Conservation (phyloP, 2,888 invertebrate genomes). For the Deilephila elpenor region DNA sequence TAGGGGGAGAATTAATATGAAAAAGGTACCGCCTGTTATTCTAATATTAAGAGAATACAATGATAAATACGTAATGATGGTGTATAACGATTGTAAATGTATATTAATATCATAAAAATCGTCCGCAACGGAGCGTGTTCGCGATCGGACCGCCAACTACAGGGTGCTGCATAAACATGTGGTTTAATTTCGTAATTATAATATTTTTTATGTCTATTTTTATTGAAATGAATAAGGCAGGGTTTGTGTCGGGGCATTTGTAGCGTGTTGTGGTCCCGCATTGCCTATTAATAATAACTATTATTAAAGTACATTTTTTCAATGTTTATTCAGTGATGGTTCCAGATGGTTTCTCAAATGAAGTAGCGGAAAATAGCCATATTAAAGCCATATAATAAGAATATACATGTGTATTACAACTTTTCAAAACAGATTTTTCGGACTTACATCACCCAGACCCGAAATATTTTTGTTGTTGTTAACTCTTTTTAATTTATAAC, state of each 20-base stretch:
- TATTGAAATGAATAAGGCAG: neutral
- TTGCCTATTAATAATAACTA: too few species aligned
- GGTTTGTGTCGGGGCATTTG: neutral
- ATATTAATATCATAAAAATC: slow-evolving; percentile 32
- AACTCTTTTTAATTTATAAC: too few species aligned
- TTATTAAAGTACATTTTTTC: too few species aligned
- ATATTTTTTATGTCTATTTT: neutral
- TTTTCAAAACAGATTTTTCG: too few species aligned
- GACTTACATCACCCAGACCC: too few species aligned
- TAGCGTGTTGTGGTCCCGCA: too few species aligned
- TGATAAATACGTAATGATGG: slow-evolving; percentile 71
- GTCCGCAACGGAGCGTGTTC: slow-evolving; percentile 30
- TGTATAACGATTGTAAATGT: slow-evolving; percentile 46
- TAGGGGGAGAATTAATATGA: slow-evolving; percentile 74
- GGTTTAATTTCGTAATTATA: neutral
- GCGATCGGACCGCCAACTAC: slow-evolving; percentile 8
- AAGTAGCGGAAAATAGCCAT: too few species aligned
- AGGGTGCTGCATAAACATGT: slow-evolving; percentile 24
- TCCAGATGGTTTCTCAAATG: too few species aligned
- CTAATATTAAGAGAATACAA: slow-evolving; percentile 58
- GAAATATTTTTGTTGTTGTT: too few species aligned
- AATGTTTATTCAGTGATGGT: too few species aligned
- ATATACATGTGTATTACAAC: too few species aligned
- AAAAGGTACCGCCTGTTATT: slow-evolving; percentile 60
- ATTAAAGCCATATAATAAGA: too few species aligned